These are phyloP conservation scores for Lithophane leautieri DNA, from an alignment of 2,888 invertebrate species.

Conservation along the genomic window DNA sequence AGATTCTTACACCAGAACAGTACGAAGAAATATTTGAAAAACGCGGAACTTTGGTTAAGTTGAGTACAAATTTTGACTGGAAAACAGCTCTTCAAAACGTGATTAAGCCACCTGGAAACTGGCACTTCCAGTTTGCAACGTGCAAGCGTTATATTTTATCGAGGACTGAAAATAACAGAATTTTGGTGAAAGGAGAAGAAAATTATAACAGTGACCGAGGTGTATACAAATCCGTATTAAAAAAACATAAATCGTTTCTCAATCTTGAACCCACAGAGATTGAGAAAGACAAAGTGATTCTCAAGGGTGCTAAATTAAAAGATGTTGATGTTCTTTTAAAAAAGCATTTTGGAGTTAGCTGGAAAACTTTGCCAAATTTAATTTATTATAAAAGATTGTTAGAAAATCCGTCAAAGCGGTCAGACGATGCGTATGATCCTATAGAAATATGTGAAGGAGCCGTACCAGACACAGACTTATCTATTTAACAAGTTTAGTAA, in stretches of 20 bases:
- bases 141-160: background rate
- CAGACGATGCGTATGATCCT: background rate
- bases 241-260: too few species aligned
- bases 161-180: background rate
- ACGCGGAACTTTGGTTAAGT: slow-evolving; percentile 1
- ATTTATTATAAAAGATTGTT: background rate
- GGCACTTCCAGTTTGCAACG: slow-evolving; percentile 34
- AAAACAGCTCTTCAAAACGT: slow-evolving; percentile 11
- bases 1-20: slow-evolving; percentile 11
- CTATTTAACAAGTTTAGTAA: background rate
- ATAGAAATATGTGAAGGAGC: slow-evolving; percentile 3
- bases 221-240: background rate
- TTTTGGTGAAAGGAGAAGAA: background rate
- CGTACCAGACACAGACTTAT: background rate
- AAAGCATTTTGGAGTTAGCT: slow-evolving; percentile 4
- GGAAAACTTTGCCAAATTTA: background rate
- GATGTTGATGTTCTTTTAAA: background rate
- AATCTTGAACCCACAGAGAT: too few species aligned
- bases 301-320: slow-evolving; percentile 4
- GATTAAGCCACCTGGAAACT: slow-evolving; percentile 21
- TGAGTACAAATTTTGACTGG: slow-evolving; percentile 8
- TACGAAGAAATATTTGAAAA: slow-evolving; percentile 10
- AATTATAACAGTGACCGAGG: background rate
- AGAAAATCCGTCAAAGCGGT: slow-evolving; percentile 1
- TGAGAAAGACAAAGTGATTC: background rate